Conservation (phyloP, 2,797 vertebrate species). For the Pelodytes ibericus region DNA sequence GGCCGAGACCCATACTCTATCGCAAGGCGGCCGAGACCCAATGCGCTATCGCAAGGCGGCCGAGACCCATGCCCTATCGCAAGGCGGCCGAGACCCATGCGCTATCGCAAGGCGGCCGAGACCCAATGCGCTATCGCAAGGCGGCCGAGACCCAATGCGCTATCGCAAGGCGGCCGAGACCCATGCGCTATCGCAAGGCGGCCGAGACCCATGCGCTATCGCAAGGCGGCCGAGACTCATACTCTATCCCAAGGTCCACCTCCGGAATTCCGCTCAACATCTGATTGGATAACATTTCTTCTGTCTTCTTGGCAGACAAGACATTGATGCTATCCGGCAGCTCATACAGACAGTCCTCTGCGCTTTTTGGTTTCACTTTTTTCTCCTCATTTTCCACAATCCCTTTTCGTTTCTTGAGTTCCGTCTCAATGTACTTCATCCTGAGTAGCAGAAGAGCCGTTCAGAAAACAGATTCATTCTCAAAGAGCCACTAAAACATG, state of each 20-base stretch:
- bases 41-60: too few relatives aligned
- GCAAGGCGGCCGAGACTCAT: constrained; percentile 52
- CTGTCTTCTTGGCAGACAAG: constrained; percentile 95
- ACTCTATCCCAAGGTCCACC: constrained; percentile 97
- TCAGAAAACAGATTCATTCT: too few relatives aligned
- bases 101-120: too few relatives aligned
- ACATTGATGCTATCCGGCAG: constrained; percentile 93
- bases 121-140: too few relatives aligned
- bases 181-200: too few relatives aligned
- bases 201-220: too few relatives aligned
- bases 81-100: too few relatives aligned
- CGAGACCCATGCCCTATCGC: too few relatives aligned
- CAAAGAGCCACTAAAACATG: too few relatives aligned
- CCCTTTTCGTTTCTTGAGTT: constrained; percentile 84
- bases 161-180: too few relatives aligned
- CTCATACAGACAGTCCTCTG: constrained; percentile 93
- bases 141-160: too few relatives aligned
- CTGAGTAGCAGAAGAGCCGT: constrained; percentile 63
- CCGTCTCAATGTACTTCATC: constrained; percentile 84
- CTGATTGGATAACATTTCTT: constrained; percentile 98
- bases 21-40: too few relatives aligned
- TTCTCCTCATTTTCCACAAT: constrained; percentile 90
- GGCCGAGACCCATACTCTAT: constrained; percentile 97
- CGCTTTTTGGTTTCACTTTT: constrained; percentile 91
- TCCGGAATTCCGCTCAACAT: constrained; percentile 98